Evolutionary conservation across 2,888 invertebrate genomes (phyloP).

Genomic region (Cantharis rustica): DNA sequence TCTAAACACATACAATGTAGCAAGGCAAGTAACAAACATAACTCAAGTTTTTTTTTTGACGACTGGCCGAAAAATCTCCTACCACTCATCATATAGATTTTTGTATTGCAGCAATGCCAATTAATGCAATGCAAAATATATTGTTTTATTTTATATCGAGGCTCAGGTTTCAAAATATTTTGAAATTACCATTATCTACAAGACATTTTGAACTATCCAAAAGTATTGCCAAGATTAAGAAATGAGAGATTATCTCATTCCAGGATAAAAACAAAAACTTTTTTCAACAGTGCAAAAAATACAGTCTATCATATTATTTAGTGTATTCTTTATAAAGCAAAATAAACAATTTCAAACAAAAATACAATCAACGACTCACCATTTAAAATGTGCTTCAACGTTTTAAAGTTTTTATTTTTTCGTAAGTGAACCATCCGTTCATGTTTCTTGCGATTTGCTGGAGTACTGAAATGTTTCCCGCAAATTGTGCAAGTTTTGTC

Average conservation of each 20-base stretch:
- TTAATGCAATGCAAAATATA: not conserved
- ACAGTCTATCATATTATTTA: not conserved
- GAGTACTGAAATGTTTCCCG: slow-evolving; percentile 45
- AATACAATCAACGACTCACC: not conserved
- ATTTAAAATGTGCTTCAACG: not conserved
- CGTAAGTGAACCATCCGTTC: slow-evolving; percentile 41
- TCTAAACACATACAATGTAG: not conserved
- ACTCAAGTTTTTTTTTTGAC: not conserved
- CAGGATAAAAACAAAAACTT: not conserved
- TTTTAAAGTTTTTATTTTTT: not conserved
- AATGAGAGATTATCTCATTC: not conserved
- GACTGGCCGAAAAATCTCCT: not conserved
- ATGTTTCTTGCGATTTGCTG: slow-evolving; percentile 47
- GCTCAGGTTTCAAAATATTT: not conserved
- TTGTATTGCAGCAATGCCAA: not conserved
- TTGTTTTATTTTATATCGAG: not conserved
- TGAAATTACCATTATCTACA: not conserved
- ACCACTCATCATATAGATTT: not conserved
- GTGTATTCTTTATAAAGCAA: not conserved
- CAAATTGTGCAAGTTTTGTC: slow-evolving; percentile 42
- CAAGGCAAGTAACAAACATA: not conserved
- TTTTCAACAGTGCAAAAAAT: not conserved
- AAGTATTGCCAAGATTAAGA: not conserved
- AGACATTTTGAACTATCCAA: not conserved
- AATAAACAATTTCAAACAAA: not conserved